Evolutionary conservation across 2,888 invertebrate species (phyloP).

Genomic region (Drosophila greeni): DNA sequence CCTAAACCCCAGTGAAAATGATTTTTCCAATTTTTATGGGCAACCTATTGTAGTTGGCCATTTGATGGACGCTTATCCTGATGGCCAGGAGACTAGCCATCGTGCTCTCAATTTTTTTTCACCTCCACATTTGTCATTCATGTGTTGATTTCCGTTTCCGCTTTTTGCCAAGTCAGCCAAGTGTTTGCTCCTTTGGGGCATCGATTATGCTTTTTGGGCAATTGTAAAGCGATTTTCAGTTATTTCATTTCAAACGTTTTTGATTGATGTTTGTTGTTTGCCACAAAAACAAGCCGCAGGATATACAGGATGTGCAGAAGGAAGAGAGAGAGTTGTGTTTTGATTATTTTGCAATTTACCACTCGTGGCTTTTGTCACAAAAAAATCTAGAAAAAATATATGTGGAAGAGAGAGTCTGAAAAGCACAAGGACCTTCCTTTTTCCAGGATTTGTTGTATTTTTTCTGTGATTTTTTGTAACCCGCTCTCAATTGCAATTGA

Average conservation of each 20-base stretch:
- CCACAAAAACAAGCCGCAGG: slow-evolving; percentile 62
- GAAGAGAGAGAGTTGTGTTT: too few species aligned
- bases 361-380: slow-evolving; percentile 44
- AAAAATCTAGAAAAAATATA: background rate
- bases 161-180: slow-evolving; percentile 47
- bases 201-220: slow-evolving; percentile 77
- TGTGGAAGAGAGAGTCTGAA: slow-evolving; percentile 2
- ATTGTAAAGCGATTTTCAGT: slow-evolving; percentile 79
- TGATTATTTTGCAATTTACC: slow-evolving; percentile 73
- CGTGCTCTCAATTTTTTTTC: background rate
- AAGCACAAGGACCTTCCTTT: slow-evolving; percentile 25
- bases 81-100: slow-evolving; percentile 6
- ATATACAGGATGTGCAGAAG: slow-evolving; percentile 40
- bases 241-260: slow-evolving; percentile 54
- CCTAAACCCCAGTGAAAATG: slow-evolving; percentile 23
- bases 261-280: slow-evolving; percentile 65
- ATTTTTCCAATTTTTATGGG: slow-evolving; percentile 32
- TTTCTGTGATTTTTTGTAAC: slow-evolving; percentile 19
- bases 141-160: slow-evolving; percentile 78
- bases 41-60: slow-evolving; percentile 64
- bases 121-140: slow-evolving; percentile 73
- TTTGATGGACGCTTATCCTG: slow-evolving; percentile 52
- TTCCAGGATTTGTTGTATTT: slow-evolving; percentile 28
- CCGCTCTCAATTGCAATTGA: slow-evolving; percentile 68
- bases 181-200: slow-evolving; percentile 79